These are phyloP conservation scores for Nezara viridula DNA, from an alignment of 2,888 invertebrate genomes.

Conservation along the genomic window DNA sequence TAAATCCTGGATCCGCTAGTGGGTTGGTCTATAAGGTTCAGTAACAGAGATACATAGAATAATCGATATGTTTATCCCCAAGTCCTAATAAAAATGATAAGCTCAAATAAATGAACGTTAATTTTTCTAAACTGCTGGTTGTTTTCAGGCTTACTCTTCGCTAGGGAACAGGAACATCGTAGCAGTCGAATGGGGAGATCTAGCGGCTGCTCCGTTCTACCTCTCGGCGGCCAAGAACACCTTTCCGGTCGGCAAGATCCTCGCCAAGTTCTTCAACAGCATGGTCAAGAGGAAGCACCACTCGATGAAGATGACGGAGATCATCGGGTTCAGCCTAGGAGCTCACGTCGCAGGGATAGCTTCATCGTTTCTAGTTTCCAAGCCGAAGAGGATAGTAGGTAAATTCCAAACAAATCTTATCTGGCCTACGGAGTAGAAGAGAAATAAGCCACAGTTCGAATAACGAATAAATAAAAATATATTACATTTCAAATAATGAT, in stretches of 20 bases:
- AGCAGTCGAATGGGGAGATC: slow-evolving; percentile 70
- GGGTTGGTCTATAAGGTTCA: no score
- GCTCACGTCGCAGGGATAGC: slow-evolving; percentile 75
- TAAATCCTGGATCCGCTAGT: no score
- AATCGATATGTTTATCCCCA: no score
- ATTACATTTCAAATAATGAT: no score
- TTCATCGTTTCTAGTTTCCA: slow-evolving; percentile 72
- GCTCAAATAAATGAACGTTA: no score
- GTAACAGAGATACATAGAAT: no score
- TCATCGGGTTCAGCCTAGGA: slow-evolving; percentile 72
- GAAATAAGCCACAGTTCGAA: no score
- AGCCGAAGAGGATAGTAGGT: slow-evolving; percentile 72
- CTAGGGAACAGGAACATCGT: slow-evolving; percentile 69
- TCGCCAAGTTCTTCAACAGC: slow-evolving; percentile 69
- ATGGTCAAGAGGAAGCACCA: slow-evolving; percentile 68
- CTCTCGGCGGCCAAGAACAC: slow-evolving; percentile 69
- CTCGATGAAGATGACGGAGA: slow-evolving; percentile 68
- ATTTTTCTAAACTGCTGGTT: neutral
- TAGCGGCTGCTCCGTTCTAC: slow-evolving; percentile 69
- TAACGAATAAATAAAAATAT: no score
- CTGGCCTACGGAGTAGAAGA: no score
- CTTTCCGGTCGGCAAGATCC: slow-evolving; percentile 67
- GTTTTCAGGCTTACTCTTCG: slow-evolving; percentile 63
- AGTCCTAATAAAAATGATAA: no score
- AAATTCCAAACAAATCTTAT: neutral